Evolutionary conservation across 2,113 vertebrate species (phyloP).

Genomic region (Phasianus colchicus): DNA sequence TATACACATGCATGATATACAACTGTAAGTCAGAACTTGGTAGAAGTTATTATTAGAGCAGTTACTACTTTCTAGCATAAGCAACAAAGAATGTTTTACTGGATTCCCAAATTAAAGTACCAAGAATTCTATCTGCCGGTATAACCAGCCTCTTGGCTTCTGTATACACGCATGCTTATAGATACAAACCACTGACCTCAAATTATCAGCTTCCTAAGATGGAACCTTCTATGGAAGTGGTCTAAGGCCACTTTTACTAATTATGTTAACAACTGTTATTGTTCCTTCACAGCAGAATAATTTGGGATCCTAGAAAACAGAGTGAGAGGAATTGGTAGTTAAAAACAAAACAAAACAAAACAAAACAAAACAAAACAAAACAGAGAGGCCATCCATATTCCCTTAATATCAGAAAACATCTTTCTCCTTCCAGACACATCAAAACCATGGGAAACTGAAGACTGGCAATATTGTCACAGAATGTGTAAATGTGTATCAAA

Average conservation of each 20-base stretch:
- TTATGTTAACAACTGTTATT: neutral
- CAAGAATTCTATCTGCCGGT: neutral
- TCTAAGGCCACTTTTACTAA: neutral
- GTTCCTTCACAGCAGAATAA: neutral
- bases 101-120: neutral
- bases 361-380: neutral
- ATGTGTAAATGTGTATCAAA: neutral
- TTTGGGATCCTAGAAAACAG: neutral
- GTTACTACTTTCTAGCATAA: neutral
- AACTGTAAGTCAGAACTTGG: neutral
- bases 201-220: neutral
- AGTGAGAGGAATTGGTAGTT: neutral
- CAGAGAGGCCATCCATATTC: neutral
- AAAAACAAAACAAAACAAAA: neutral
- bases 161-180: rapidly evolving
- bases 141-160: neutral
- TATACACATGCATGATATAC: neutral
- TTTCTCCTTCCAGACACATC: neutral
- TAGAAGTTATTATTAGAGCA: neutral
- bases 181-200: neutral
- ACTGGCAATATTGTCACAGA: neutral
- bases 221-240: neutral
- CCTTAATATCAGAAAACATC: neutral
- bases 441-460: neutral
- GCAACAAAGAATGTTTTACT: neutral